Evolutionary conservation across 2,888 invertebrate genomes (phyloP).

Genomic region (Drosophila pseudotalamancana): DNA sequence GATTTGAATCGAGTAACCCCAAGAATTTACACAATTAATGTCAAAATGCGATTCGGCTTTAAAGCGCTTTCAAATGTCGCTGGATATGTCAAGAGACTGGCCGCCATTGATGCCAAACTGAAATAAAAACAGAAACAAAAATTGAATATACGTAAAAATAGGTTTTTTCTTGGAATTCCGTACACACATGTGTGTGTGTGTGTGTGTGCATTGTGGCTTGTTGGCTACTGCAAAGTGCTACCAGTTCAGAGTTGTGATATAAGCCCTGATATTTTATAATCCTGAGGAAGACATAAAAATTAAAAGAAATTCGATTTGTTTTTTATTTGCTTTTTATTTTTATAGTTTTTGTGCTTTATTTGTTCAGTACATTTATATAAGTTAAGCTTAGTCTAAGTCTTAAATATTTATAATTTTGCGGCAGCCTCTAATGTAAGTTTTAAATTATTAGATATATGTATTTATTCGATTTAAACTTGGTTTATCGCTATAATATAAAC

Average conservation of each 20-base stretch:
- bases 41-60: constrained; percentile 53
- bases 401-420: too few relatives aligned
- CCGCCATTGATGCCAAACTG: constrained; percentile 51
- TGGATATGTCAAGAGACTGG: constrained; percentile 56
- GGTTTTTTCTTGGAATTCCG: not conserved
- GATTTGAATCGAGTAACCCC: constrained; percentile 61
- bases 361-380: too few relatives aligned
- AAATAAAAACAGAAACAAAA: constrained; percentile 22
- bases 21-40: constrained; percentile 69
- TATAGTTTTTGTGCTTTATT: too few relatives aligned
- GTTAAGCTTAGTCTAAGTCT: too few relatives aligned
- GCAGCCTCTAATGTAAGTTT: not conserved
- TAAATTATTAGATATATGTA: not conserved
- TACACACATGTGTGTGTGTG: not conserved
- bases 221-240: constrained; percentile 63
- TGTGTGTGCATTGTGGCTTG: constrained; percentile 20
- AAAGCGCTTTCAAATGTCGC: constrained; percentile 72
- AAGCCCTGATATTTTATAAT: constrained; percentile 10
- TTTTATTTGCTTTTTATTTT: too few relatives aligned
- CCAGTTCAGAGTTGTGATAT: constrained; percentile 37
- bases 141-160: constrained; percentile 22
- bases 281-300: too few relatives aligned
- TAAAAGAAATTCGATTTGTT: too few relatives aligned
- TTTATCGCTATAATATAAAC: not conserved
- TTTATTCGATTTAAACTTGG: not conserved